Conservation (phyloP, 2,888 invertebrate species). For the Reticulitermes lucifugus region DNA sequence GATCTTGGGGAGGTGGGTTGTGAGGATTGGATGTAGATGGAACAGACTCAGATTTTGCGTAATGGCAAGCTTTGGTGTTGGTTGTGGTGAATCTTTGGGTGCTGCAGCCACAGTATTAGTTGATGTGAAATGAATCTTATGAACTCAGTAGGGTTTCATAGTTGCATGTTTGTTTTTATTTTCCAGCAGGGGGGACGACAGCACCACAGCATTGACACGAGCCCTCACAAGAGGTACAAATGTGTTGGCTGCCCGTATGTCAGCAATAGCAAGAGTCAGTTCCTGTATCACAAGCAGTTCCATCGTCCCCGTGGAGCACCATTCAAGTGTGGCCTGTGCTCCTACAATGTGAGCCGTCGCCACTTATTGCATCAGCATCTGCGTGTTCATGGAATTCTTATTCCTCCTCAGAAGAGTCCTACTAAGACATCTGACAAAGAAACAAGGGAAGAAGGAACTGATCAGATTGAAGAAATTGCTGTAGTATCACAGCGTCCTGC, state of each 20-base stretch:
- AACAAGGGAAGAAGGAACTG: conserved; percentile 61
- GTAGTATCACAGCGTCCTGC: conserved; percentile 10
- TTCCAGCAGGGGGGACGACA: conserved; percentile 34
- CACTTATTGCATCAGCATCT: conserved; percentile 87
- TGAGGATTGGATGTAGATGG: too few relatives aligned
- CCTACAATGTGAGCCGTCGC: conserved; percentile 84
- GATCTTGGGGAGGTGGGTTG: too few relatives aligned
- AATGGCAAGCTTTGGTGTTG: too few relatives aligned
- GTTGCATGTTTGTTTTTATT: neutral
- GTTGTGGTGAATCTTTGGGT: too few relatives aligned
- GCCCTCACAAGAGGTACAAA: conserved; percentile 74
- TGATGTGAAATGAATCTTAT: too few relatives aligned
- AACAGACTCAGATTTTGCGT: too few relatives aligned
- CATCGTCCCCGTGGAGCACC: conserved; percentile 79
- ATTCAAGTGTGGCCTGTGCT: conserved; percentile 85
- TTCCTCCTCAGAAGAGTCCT: conserved; percentile 57
- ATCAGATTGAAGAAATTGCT: conserved; percentile 63
- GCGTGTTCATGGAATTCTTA: conserved; percentile 75
- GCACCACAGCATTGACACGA: conserved; percentile 43
- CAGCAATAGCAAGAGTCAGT: conserved; percentile 88
- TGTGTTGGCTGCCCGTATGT: conserved; percentile 87
- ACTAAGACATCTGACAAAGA: conserved; percentile 36
- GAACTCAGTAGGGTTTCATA: too few relatives aligned
- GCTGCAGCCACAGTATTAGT: too few relatives aligned
- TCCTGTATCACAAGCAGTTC: conserved; percentile 87